Conservation (phyloP, 2,888 invertebrate genomes). For the Papilio demoleus region DNA sequence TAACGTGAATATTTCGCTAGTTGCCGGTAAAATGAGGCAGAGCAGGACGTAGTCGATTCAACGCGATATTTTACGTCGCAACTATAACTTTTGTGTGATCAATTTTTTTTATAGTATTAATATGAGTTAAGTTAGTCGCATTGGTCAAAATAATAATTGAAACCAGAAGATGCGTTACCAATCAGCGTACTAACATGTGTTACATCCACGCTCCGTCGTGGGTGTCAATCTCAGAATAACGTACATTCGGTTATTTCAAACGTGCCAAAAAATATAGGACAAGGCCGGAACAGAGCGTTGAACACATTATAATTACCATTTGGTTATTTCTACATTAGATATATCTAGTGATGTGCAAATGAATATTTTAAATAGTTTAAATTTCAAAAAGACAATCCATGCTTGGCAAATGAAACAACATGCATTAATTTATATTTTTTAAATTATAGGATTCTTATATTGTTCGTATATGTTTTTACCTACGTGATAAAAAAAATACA, state of each 20-base stretch:
- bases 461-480: too few relatives aligned
- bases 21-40: too few relatives aligned
- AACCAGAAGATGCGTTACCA: neutral
- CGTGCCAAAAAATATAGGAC: constrained; percentile 39
- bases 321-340: constrained; percentile 23
- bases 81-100: too few relatives aligned
- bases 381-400: too few relatives aligned
- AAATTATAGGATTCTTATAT: too few relatives aligned
- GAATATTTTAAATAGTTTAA: too few relatives aligned
- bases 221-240: constrained; percentile 27
- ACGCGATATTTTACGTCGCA: too few relatives aligned
- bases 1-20: too few relatives aligned
- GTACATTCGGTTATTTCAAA: constrained; percentile 29
- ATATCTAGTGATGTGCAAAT: neutral
- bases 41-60: too few relatives aligned
- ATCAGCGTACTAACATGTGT: constrained; percentile 6
- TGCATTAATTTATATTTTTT: too few relatives aligned
- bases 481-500: neutral
- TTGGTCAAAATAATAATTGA: neutral
- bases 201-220: constrained; percentile 9
- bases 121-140: neutral
- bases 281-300: constrained; percentile 28
- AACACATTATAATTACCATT: constrained; percentile 26
- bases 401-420: too few relatives aligned
- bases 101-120: neutral